phyloP scores from a whole-genome alignment of 2,113 vertebrate genomes.

The Siniperca knerii region DNA sequence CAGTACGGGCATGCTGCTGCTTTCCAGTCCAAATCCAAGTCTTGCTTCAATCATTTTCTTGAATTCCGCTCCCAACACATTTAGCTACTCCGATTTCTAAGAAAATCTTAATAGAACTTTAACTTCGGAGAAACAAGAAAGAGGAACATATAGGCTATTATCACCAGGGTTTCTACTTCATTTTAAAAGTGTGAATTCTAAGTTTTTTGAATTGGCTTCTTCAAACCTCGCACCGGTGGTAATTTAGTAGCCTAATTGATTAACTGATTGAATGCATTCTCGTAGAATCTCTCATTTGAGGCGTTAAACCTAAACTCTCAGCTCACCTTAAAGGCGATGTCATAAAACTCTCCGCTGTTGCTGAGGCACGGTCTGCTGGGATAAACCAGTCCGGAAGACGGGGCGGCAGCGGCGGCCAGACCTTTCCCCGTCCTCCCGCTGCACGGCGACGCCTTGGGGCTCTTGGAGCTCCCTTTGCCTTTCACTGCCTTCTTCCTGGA shows the following conservation, averaged over 20 bases:
- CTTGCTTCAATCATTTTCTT: not conserved
- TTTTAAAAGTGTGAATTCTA: not conserved
- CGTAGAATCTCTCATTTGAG: not conserved
- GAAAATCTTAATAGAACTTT: not conserved
- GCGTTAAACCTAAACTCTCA: no score
- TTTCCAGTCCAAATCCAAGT: not conserved
- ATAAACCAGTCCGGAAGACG: conserved; percentile 83
- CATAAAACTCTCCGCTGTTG: conserved; percentile 92
- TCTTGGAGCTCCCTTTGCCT: conserved; percentile 82
- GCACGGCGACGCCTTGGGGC: conserved; percentile 80
- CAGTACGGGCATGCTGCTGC: not conserved
- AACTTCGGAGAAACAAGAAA: not conserved
- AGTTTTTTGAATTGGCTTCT: not conserved
- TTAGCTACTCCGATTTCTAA: not conserved
- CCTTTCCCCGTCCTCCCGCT: conserved; percentile 71
- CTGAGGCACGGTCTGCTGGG: conserved; percentile 88
- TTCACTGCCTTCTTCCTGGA: conserved; percentile 90
- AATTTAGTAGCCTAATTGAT: not conserved
- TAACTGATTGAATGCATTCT: not conserved
- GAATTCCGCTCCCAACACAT: not conserved
- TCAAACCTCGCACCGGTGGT: not conserved
- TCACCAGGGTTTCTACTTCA: fast-evolving
- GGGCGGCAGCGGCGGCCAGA: conserved; percentile 70
- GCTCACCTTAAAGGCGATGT: conserved; percentile 93
- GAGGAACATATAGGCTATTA: not conserved